Evolutionary conservation across 1,140 invertebrate genomes (phyloP).

Genomic region (Drosophila tristis): DNA sequence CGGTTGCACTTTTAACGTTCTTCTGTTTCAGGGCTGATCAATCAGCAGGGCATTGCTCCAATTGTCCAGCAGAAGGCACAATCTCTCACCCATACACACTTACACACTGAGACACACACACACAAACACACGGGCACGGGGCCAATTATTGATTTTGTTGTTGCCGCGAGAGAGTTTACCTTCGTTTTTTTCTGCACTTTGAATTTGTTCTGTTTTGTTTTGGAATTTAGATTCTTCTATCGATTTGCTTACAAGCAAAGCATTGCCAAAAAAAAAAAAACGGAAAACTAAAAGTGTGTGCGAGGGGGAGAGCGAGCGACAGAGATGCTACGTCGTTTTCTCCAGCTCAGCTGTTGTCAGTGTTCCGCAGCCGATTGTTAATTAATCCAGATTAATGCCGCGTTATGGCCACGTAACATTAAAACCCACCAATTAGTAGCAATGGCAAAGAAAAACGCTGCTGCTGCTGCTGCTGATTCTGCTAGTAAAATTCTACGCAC

Average conservation of each 20-base stretch:
- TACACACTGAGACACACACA: conserved; percentile 7
- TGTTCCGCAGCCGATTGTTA: background rate
- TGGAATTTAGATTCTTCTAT: background rate
- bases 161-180: conserved; percentile 29
- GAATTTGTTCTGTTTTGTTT: conserved; percentile 21
- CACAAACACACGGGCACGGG: conserved; percentile 37
- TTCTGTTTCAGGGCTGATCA: conserved; percentile 31
- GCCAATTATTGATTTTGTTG: conserved; percentile 77
- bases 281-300: background rate
- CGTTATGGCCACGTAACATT: too few species aligned
- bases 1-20: conserved; percentile 5
- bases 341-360: conserved; percentile 19
- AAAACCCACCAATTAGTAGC: conserved; percentile 53
- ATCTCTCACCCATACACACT: conserved; percentile 3
- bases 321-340: conserved; percentile 22
- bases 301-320: background rate
- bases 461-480: conserved; percentile 24
- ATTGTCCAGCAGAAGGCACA: conserved; percentile 41
- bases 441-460: conserved; percentile 36
- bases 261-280: background rate
- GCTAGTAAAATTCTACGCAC: conserved; percentile 38
- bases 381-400: too few species aligned
- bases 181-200: conserved; percentile 10
- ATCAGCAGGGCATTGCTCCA: conserved; percentile 68
- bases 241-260: too few species aligned